Evolutionary conservation across 2,113 vertebrate species (phyloP), one percentile per base, ranked within the genome.

Genomic region (Diadophis punctatus): DNA sequence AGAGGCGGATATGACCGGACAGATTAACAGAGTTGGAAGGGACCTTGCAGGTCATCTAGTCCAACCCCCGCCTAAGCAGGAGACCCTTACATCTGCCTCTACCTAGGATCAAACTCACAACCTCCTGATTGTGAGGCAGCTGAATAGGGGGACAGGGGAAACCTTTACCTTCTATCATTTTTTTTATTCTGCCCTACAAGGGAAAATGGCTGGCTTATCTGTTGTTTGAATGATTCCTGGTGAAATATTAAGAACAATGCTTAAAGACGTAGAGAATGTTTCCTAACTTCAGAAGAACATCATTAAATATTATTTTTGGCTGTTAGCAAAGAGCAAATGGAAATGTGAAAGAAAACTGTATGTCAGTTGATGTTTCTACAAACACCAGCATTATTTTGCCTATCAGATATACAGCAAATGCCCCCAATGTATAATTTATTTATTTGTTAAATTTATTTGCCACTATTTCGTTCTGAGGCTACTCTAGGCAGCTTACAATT

Each of bases 281-380:
- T 43, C 94, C 84, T 93, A 39, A 94, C 95, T 96, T 96, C 95
- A 92, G 96, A 97, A 96, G 88, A 95, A 91, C 43, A 96, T 53
- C 90, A 95, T 95, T 56, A 85, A 85, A 5, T 80, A 46, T 91
- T 97, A 95, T 93, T 96, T 95, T 94, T 96, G 94, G 94, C 92
- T 96, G 86, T 93, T 93, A 87, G 93, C 93, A 93, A 63, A 95
- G 49, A 95, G 90, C 48, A 48, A 95, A 95, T 95, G 60, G 96
- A 95, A 94, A 95, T 39, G 39, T 34, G 34, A 39, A 90, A 88
- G 91, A 34, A 96, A 93, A 52, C 55, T 9, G 46, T 91, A 52
- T 94, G 94, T 94, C 63, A 93, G 95, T 87, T 96, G 93, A 96
- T 96, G 94, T 95, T 96, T 96, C 96, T 97, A 90, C 94, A 95